Conservation (phyloP, 2,113 vertebrate genomes). For the Benitochromis conjunctus region DNA sequence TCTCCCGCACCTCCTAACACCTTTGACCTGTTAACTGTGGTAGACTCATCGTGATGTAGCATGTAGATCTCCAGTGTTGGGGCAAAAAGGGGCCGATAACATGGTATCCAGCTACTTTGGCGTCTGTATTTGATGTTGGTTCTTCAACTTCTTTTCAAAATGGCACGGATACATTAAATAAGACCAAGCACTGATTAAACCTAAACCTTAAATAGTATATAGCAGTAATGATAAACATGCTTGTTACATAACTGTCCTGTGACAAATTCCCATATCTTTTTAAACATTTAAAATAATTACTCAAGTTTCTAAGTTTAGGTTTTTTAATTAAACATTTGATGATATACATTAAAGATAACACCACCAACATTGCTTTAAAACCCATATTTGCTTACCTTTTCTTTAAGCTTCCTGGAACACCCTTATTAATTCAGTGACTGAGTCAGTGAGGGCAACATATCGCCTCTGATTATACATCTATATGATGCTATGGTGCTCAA, state of each 20-base stretch:
- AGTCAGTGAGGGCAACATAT: neutral
- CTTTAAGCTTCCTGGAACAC: neutral
- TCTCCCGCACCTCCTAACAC: neutral
- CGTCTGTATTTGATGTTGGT: neutral
- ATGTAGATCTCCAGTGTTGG: rapidly evolving
- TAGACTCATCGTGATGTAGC: too few relatives aligned
- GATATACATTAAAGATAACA: neutral
- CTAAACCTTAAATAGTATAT: neutral
- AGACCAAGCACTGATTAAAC: neutral
- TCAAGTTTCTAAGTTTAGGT: neutral
- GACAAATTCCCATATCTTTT: neutral
- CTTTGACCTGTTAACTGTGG: neutral
- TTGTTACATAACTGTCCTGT: neutral
- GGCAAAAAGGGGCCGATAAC: neutral
- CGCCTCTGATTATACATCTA: neutral
- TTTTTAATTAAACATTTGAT: neutral
- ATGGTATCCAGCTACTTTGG: neutral
- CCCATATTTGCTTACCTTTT: neutral
- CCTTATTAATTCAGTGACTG: neutral
- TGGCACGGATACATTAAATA: neutral
- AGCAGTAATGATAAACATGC: neutral
- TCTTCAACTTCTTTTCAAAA: neutral
- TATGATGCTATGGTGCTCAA: neutral
- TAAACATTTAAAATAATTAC: neutral
- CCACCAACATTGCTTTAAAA: neutral